phyloP scores from a whole-genome alignment of 92 coral and sea anemone species.

The Siderastrea radians region DNA sequence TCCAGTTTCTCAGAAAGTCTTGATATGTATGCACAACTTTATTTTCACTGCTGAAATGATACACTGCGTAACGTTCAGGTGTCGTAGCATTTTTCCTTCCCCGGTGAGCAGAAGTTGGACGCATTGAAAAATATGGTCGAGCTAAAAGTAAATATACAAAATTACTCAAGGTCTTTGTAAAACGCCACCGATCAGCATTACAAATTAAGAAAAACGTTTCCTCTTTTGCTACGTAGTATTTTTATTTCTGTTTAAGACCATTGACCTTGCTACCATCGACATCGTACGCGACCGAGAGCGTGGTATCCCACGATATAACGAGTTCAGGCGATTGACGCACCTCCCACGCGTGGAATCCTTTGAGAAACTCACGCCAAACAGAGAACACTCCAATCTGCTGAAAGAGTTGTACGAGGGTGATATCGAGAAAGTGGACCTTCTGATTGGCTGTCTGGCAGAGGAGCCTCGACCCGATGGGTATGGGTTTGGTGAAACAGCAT shows the following conservation, averaged over 20 bases:
- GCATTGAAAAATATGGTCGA: no score
- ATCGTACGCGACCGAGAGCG: slow-evolving; percentile 89
- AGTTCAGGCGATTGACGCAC: slow-evolving; percentile 75
- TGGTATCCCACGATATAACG: slow-evolving; percentile 85
- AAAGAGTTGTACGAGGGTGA: slow-evolving; percentile 78
- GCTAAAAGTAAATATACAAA: no score
- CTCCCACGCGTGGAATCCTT: slow-evolving; percentile 81
- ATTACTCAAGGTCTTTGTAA: no score
- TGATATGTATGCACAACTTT: no score
- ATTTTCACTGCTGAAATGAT: no score
- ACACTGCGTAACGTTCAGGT: no score
- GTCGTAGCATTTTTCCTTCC: no score
- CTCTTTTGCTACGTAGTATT: not conserved
- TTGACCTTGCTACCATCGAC: slow-evolving; percentile 87
- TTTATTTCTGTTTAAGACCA: slow-evolving; percentile 36
- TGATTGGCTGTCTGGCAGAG: slow-evolving; percentile 89
- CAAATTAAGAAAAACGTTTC: not conserved
- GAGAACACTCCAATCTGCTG: slow-evolving; percentile 67
- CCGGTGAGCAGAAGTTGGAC: no score
- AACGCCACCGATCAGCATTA: no score
- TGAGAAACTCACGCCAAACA: slow-evolving; percentile 78
- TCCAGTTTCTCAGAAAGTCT: no score
- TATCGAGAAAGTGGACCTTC: slow-evolving; percentile 82
- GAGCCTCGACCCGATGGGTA: slow-evolving; percentile 87
- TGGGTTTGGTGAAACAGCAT: slow-evolving; percentile 91